A percentile compares a stretch with the other conserved stretches of the same genome.
Evolutionary conservation across 2,888 invertebrate species (phyloP).

Genomic region (Hyppa rectilinea): DNA sequence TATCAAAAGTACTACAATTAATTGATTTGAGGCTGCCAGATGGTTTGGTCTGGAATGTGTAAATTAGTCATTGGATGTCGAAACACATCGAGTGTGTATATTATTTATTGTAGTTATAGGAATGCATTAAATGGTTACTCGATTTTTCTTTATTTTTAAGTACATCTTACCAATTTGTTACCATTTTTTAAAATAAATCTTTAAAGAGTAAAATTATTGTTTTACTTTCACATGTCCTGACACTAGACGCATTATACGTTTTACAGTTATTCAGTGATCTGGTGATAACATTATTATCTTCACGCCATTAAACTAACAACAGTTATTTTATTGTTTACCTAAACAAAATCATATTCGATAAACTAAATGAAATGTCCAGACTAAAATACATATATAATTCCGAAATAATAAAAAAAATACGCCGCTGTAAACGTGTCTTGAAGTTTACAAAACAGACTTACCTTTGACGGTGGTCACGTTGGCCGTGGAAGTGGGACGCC

Average conservation of each 20-base stretch:
- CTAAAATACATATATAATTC: too few species aligned
- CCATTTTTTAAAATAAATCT: conserved; percentile 74
- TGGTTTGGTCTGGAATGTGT: conserved; percentile 39
- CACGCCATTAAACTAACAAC: neutral
- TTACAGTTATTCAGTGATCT: neutral
- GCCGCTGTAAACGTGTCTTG: neutral
- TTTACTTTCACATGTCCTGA: neutral
- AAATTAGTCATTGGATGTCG: conserved; percentile 67
- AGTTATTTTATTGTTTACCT: neutral
- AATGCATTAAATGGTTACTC: conserved; percentile 61
- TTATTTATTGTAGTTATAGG: conserved; percentile 83
- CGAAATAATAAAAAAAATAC: too few species aligned
- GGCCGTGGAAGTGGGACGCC: too few species aligned
- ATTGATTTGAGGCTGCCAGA: conserved; percentile 62
- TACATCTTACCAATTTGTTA: conserved; percentile 75
- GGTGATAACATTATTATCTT: neutral
- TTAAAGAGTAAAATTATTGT: conserved; percentile 8
- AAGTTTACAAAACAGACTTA: conserved; percentile 3
- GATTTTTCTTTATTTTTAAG: conserved; percentile 67
- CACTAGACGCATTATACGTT: neutral
- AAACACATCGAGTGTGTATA: conserved; percentile 76
- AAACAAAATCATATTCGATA: neutral
- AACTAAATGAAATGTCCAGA: neutral
- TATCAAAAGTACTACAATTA: conserved; percentile 51
- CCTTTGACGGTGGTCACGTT: conserved; percentile 7